Percentiles rank a stretch among this genome's conserved stretches.
Evolutionary conservation across 2,888 invertebrate species (phyloP).

Genomic region (Tholera decimalis): DNA sequence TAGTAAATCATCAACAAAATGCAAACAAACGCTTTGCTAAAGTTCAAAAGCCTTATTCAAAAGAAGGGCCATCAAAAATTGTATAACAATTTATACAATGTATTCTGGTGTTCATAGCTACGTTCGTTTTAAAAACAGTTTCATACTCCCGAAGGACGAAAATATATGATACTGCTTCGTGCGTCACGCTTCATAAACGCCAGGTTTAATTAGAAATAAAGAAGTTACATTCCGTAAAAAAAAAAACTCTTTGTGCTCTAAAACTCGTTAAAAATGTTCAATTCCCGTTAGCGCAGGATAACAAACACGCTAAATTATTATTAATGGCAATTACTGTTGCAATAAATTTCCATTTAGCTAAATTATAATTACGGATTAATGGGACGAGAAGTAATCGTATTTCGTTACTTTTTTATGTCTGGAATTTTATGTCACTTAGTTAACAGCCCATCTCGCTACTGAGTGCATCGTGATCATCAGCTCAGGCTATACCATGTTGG

Average conservation of each 20-base stretch:
- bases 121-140: too few relatives aligned
- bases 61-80: slow-evolving; percentile 7
- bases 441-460: background rate
- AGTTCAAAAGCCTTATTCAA: slow-evolving; percentile 5
- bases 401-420: slow-evolving; percentile 5
- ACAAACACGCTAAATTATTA: slow-evolving; percentile 32
- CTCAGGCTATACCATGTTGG: too few relatives aligned
- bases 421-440: slow-evolving; percentile 6
- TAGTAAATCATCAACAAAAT: too few relatives aligned
- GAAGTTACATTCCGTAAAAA: slow-evolving; percentile 14
- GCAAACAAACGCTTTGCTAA: slow-evolving; percentile 14
- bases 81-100: slow-evolving; percentile 34
- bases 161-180: slow-evolving; percentile 44
- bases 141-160: too few relatives aligned
- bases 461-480: background rate
- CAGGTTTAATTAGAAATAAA: slow-evolving; percentile 25
- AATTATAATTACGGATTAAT: slow-evolving; percentile 20
- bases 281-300: slow-evolving; percentile 4
- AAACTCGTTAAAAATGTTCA: slow-evolving; percentile 23
- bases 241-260: background rate
- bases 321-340: slow-evolving; percentile 34
- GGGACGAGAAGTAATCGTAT: background rate
- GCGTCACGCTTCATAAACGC: slow-evolving; percentile 29
- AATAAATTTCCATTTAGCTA: slow-evolving; percentile 33
- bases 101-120: slow-evolving; percentile 20